phyloP scores from a whole-genome alignment of 2,888 invertebrate species.

The Brenthis hecate region DNA sequence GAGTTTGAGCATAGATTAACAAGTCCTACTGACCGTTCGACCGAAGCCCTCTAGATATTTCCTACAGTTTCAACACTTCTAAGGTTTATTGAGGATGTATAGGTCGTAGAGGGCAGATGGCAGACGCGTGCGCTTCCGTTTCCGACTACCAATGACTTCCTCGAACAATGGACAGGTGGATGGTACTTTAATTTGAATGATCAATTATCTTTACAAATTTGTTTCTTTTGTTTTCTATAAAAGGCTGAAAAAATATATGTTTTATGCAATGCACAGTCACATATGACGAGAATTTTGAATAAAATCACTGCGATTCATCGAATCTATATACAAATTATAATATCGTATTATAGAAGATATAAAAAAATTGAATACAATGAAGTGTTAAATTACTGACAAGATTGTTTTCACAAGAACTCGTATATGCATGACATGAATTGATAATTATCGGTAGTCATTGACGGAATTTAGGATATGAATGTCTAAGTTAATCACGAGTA shows the following conservation, averaged over 20 bases:
- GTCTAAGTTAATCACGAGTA: too few relatives aligned
- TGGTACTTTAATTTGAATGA: conserved; percentile 36
- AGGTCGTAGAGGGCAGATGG: conserved; percentile 70
- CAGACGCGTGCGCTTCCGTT: conserved; percentile 71
- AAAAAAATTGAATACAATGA: conserved; percentile 19
- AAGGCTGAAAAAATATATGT: conserved; percentile 24
- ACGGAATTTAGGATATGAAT: too few relatives aligned
- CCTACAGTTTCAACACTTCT: conserved; percentile 60
- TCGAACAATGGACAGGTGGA: conserved; percentile 45
- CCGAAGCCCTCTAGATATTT: conserved; percentile 41
- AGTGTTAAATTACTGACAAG: neutral
- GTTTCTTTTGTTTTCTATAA: conserved; percentile 36
- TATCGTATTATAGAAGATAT: neutral
- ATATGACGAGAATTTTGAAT: conserved; percentile 17
- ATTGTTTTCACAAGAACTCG: neutral
- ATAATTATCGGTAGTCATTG: too few relatives aligned
- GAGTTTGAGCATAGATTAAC: neutral
- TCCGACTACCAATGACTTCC: conserved; percentile 49
- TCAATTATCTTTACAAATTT: conserved; percentile 22
- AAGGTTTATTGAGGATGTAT: conserved; percentile 71
- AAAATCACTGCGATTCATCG: conserved; percentile 9
- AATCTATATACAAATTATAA: neutral
- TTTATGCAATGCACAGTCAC: conserved; percentile 16
- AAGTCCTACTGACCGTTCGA: conserved; percentile 11
- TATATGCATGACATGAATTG: too few relatives aligned